Evolutionary conservation across 2,797 vertebrate species (phyloP).

Genomic region (Brachyalestes nurse): DNA sequence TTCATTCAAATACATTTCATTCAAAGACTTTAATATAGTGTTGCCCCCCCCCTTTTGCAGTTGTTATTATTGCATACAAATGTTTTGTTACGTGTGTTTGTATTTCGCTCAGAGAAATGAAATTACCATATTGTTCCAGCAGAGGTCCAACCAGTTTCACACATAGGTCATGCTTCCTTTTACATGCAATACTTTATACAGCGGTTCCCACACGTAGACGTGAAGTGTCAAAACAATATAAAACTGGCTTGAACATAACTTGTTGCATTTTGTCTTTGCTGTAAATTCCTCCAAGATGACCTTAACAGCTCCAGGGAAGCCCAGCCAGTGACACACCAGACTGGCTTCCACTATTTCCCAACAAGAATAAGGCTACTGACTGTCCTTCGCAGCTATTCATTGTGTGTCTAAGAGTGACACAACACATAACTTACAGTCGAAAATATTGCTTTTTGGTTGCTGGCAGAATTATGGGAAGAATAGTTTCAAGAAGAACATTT

Average conservation of each 20-base stretch:
- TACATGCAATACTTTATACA: neutral
- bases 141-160: slow-evolving; percentile 34
- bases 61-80: no score
- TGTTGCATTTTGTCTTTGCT: neutral
- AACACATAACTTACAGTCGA: neutral
- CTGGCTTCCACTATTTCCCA: slow-evolving; percentile 14
- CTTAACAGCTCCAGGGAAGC: neutral
- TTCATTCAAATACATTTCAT: no score
- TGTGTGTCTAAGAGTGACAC: neutral
- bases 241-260: neutral
- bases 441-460: neutral
- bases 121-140: slow-evolving; percentile 11
- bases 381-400: neutral
- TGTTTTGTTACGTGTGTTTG: no score
- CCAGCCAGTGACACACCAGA: slow-evolving; percentile 13
- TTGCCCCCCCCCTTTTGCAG: no score
- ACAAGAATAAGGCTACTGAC: neutral
- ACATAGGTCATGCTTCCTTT: neutral
- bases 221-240: slow-evolving; percentile 2
- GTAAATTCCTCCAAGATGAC: neutral
- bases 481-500: no score
- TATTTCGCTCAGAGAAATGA: neutral
- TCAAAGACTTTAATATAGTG: no score
- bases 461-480: neutral
- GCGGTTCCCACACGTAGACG: neutral